Evolutionary conservation across 2,888 invertebrate genomes (phyloP).

Genomic region (Limnephilus rhombicus): DNA sequence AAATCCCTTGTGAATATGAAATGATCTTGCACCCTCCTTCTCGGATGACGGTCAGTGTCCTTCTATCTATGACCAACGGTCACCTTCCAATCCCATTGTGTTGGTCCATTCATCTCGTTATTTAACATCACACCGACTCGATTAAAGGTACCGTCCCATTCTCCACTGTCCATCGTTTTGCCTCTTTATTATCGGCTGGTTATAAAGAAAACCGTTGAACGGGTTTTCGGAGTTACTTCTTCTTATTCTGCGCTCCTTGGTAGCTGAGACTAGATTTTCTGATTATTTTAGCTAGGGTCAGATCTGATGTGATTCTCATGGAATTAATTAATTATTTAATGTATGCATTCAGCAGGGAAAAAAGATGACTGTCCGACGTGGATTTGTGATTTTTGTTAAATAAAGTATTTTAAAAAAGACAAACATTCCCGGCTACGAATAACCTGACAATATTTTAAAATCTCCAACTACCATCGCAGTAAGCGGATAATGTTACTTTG

Average conservation of each 20-base stretch:
- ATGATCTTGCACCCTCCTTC: background rate
- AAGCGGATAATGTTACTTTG: too few relatives aligned
- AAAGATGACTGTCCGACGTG: too few relatives aligned
- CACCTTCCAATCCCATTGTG: conserved; percentile 48
- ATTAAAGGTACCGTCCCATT: conserved; percentile 39
- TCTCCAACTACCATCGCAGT: too few relatives aligned
- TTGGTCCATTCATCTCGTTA: conserved; percentile 27
- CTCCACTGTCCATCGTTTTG: conserved; percentile 6
- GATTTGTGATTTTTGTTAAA: too few relatives aligned
- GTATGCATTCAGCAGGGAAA: background rate
- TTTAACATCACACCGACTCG: conserved; percentile 40
- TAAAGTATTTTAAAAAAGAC: too few relatives aligned
- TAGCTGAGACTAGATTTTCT: background rate
- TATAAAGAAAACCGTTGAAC: conserved; percentile 55
- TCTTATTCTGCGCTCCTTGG: background rate
- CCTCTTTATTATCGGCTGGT: conserved; percentile 15
- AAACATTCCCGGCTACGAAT: too few relatives aligned
- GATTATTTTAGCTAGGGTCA: conserved; percentile 17
- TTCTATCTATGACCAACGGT: conserved; percentile 54
- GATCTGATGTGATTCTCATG: background rate
- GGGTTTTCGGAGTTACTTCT: background rate
- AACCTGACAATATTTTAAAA: too few relatives aligned
- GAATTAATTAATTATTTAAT: conserved; percentile 1
- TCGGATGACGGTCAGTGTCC: conserved; percentile 22
- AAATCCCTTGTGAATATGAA: background rate